These are phyloP conservation scores for Aradophagus sp. DNA, from an alignment of 1,140 invertebrate species.

Conservation along the genomic window DNA sequence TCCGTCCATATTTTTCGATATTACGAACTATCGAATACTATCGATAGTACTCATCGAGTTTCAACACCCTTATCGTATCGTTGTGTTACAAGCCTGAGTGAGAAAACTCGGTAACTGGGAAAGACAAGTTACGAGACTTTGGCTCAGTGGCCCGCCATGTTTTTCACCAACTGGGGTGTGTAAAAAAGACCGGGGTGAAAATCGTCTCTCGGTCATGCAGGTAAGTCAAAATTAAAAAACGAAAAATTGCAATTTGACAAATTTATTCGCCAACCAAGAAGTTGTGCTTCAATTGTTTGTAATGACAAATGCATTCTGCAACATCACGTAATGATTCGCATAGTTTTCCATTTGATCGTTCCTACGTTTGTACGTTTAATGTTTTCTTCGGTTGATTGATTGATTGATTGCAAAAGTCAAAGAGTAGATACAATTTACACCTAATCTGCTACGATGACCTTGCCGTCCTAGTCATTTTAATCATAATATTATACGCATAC, in stretches of 20 bases:
- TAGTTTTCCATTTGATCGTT: conserved; percentile 13
- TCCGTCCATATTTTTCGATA: too few species aligned
- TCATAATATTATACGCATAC: too few species aligned
- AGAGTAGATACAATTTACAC: too few species aligned
- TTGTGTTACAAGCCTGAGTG: conserved; percentile 4
- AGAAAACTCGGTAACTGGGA: conserved; percentile 11
- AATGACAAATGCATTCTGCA: conserved; percentile 56
- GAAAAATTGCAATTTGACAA: neutral
- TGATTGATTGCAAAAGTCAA: too few species aligned
- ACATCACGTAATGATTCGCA: conserved; percentile 59
- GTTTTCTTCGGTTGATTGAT: too few species aligned
- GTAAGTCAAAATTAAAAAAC: conserved; percentile 53
- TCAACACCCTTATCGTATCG: too few species aligned
- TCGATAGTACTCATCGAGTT: too few species aligned
- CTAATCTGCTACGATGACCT: too few species aligned
- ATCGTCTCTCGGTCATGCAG: conserved; percentile 75
- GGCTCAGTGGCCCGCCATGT: conserved; percentile 72
- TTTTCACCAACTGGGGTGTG: conserved; percentile 75
- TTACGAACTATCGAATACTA: too few species aligned
- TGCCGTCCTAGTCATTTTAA: too few species aligned
- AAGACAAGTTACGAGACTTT: conserved; percentile 32
- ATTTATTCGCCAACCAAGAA: too few species aligned
- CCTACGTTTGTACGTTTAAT: too few species aligned
- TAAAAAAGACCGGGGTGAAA: conserved; percentile 75
- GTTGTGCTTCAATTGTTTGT: neutral